These are phyloP conservation scores for Crenuchus spilurus DNA, from an alignment of 2,797 vertebrate species.

Conservation along the genomic window DNA sequence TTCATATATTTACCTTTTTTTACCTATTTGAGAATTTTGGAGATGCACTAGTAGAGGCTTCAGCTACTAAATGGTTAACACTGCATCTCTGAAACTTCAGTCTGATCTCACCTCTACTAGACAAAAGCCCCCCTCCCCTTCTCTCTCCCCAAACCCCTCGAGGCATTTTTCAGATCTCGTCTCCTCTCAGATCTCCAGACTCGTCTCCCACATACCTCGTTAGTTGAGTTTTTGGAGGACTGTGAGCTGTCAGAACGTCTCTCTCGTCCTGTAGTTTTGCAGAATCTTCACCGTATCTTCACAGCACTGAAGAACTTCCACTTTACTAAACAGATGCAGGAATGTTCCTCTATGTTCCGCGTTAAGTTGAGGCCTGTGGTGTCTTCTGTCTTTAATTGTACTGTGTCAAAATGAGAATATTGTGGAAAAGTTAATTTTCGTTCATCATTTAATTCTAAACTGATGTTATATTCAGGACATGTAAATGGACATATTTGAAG, in stretches of 20 bases:
- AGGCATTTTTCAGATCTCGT: constrained; percentile 19
- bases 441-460: no score
- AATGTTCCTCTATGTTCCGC: neutral
- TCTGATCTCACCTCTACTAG: constrained; percentile 34
- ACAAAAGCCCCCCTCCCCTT: constrained; percentile 25
- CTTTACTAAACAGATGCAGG: no score
- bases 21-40: neutral
- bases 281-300: neutral
- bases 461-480: no score
- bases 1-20: neutral
- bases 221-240: neutral
- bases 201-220: neutral
- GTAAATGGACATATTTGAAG: no score
- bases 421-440: no score
- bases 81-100: constrained; percentile 27
- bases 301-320: neutral
- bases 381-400: no score
- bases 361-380: neutral
- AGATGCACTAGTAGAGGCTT: neutral
- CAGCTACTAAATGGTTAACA: constrained; percentile 43
- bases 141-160: neutral
- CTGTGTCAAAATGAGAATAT: no score
- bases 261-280: neutral
- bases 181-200: constrained; percentile 9
- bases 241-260: neutral